A percentile compares a stretch with the other conserved stretches of the same genome.
These are phyloP conservation scores for Mola mola DNA, from an alignment of 2,113 vertebrate species.

Conservation along the genomic window DNA sequence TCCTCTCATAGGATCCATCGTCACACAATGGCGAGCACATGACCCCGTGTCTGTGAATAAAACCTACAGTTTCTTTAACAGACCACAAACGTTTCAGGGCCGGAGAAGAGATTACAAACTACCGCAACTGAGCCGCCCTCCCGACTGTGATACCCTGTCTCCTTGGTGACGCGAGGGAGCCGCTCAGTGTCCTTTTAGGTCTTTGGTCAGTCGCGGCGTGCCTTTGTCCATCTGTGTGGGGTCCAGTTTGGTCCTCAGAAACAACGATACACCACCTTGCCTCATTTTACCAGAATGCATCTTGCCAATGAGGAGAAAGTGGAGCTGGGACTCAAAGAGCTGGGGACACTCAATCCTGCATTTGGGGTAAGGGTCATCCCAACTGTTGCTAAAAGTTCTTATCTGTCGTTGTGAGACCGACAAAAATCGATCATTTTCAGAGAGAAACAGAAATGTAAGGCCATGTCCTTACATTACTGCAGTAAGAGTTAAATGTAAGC, in stretches of 20 bases:
- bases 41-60: slow-evolving; percentile 53
- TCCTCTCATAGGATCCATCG: slow-evolving; percentile 28
- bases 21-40: slow-evolving; percentile 70
- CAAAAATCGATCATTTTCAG: too few relatives aligned
- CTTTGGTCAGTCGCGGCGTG: slow-evolving; percentile 3
- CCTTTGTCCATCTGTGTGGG: background rate
- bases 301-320: slow-evolving; percentile 59
- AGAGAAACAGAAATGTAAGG: background rate
- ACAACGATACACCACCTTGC: background rate
- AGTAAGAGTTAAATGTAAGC: slow-evolving; percentile 40
- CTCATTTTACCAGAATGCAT: slow-evolving; percentile 58
- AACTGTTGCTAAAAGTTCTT: too few relatives aligned
- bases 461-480: slow-evolving; percentile 7
- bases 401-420: too few relatives aligned
- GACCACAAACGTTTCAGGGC: slow-evolving; percentile 30
- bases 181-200: background rate
- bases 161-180: slow-evolving; percentile 24
- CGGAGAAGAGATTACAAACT: slow-evolving; percentile 40
- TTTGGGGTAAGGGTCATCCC: slow-evolving; percentile 67
- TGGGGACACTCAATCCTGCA: slow-evolving; percentile 45
- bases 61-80: slow-evolving; percentile 13
- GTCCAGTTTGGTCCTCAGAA: background rate
- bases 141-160: slow-evolving; percentile 31
- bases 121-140: slow-evolving; percentile 16
- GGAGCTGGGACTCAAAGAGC: slow-evolving; percentile 57